Evolutionary conservation across 2,113 vertebrate genomes (phyloP), one percentile per base, ranked within the genome.

Genomic region (Ictidomys tridecemlineatus): DNA sequence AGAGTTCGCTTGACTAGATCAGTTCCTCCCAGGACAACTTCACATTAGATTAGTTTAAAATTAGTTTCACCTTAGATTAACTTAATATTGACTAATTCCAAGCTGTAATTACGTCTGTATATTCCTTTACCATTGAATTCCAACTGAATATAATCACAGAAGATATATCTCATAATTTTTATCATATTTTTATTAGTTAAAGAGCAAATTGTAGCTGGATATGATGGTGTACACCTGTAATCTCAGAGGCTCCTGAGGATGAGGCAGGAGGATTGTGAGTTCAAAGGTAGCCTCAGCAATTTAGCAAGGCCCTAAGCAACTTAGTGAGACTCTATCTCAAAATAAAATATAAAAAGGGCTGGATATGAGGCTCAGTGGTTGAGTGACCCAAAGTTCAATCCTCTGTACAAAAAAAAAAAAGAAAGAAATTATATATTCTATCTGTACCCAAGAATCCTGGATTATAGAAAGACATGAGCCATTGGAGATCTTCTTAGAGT

Each of bases 401-500:
- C 14, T 14, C 13, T 16, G 16, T 53, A 53, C 12, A 12, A 51
- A 42, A 42, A 42, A 4, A 42, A 42, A 42, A 4, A 45, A 45
- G 45, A 90, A 63, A 3, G 39, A 93, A 94, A n/a, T n/a, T 89
- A 58, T 8, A 78, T 45, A 7, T 48, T 30, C 10, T 84, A 42
- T 0, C 1, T 83, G 8, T 2, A 42, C 6, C 42, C 22, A 82
- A 61, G 16, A 10, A 22, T 2, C 20, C 30, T 28, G 1, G 4
- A 85, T 42, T 92, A 37, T 12, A 70, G 30, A 78, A 82, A 67
- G 26, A 22, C 34, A 45, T 96, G 8, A 22, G 22, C 76, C 53
- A 65, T 20, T 91, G 86, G 32, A 28, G 53, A 73, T 51, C 14
- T 51, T 73, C 85, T 92, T 61, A 92, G 13, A 91, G 78, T 80